These are phyloP conservation scores for Dermatophagoides farinae DNA, from an alignment of 1,140 invertebrate species.

Conservation along the genomic window DNA sequence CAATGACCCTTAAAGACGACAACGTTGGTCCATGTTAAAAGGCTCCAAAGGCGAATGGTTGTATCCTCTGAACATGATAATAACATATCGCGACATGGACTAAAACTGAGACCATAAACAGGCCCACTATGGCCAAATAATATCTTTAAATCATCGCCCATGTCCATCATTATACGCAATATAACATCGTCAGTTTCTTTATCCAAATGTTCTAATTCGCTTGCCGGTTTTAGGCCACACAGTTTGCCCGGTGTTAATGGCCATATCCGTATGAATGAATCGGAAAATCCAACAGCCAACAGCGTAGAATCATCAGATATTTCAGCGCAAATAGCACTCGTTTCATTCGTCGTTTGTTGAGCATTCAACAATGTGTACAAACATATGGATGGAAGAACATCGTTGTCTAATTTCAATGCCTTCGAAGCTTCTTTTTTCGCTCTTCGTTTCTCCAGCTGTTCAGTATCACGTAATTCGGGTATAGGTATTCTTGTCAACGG, in stretches of 20 bases:
- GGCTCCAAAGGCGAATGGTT: slow-evolving; percentile 81
- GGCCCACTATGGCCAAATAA: slow-evolving; percentile 74
- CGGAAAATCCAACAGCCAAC: slow-evolving; percentile 69
- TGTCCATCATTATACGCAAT: slow-evolving; percentile 87
- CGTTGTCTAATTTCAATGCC: slow-evolving; percentile 44
- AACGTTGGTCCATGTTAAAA: slow-evolving; percentile 85
- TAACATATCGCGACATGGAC: slow-evolving; percentile 65
- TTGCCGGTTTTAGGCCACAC: slow-evolving; percentile 60
- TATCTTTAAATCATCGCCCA: slow-evolving; percentile 46
- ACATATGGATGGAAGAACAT: slow-evolving; percentile 74
- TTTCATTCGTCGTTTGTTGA: slow-evolving; percentile 18
- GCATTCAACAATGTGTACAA: slow-evolving; percentile 83
- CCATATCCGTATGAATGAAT: slow-evolving; percentile 74
- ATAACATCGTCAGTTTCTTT: slow-evolving; percentile 78
- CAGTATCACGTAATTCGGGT: slow-evolving; percentile 79
- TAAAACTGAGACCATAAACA: slow-evolving; percentile 66
- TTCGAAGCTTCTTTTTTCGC: slow-evolving; percentile 67
- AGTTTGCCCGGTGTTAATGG: slow-evolving; percentile 58
- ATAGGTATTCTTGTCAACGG: slow-evolving; percentile 58
- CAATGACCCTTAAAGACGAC: slow-evolving; percentile 80
- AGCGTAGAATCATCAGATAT: slow-evolving; percentile 82
- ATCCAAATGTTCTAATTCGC: slow-evolving; percentile 67
- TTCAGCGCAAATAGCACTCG: slow-evolving; percentile 40
- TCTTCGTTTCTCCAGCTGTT: slow-evolving; percentile 74
- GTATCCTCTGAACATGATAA: slow-evolving; percentile 82